Evolutionary conservation across 2,113 vertebrate genomes (phyloP), one percentile per base, ranked within the genome.

Genomic region (Neogobius melanostomus): DNA sequence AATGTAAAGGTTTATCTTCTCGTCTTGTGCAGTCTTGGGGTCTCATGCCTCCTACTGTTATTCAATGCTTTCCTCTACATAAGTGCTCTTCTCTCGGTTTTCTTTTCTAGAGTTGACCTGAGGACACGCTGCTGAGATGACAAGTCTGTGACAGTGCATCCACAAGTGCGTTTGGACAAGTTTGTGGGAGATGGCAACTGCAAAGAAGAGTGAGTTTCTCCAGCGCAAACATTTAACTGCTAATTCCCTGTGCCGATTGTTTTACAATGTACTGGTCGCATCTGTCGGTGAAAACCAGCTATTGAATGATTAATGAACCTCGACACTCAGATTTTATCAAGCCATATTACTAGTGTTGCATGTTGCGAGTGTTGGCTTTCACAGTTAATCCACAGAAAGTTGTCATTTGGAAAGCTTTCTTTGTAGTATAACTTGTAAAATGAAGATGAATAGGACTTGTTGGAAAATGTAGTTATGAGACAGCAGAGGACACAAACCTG

Each of bases 201-300:
- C 91, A 9, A 92, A 91, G 76, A 93, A 92, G 82, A 87, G 92
- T 93, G 65, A 90, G 91, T 89, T 57, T 42, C 0, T 15, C 16
- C 36, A 17, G 47, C 16, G 48, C 6, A 63, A 44, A 8, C 4
- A 51, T 15, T 8, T 15, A 28, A 56, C 5, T 5, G 10, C 53
- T 28, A 21, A 11, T 56, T 56, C 59, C 5, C 59, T 45, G 59
- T 9, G 42, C n/a, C 14, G 1, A 45, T 60, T 43, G 12, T 60
- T 42, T 60, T 36, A 7, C 12, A 14, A 14, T 8, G 53, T 12
- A 57, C 6, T 8, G 42, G 12, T 44, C 12, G 28, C 57, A 44
- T 36, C 36, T 60, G 57, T 44, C 2, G 8, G 36, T 43, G 42
- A 61, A 61, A 43, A 44, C 2, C 42, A 42, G 57, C 36, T 43